These are phyloP conservation scores for Orthochromis malagaraziensis DNA, from an alignment of 2,113 vertebrate genomes.

Conservation along the genomic window DNA sequence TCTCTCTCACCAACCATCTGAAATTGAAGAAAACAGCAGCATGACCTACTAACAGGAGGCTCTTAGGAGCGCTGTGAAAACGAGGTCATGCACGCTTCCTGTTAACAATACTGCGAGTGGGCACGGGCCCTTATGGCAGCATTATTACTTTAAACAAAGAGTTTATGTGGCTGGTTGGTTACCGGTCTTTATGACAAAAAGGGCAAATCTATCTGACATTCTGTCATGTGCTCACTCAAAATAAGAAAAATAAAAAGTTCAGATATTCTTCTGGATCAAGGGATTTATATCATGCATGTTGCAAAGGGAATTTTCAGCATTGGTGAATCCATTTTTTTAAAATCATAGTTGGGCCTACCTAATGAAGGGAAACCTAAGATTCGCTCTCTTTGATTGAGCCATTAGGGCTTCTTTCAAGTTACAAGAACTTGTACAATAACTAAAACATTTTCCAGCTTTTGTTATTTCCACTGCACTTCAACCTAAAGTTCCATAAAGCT, in stretches of 20 bases:
- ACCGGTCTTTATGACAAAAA: background rate
- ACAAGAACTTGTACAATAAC: background rate
- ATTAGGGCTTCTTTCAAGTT: background rate
- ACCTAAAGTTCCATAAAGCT: background rate
- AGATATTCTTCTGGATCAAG: background rate
- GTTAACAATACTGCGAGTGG: background rate
- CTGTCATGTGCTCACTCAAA: background rate
- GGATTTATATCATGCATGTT: background rate
- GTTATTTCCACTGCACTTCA: background rate
- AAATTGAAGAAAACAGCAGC: background rate
- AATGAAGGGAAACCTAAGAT: background rate
- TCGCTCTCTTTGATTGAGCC: fast-evolving
- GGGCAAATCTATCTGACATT: fast-evolving
- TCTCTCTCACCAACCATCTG: background rate
- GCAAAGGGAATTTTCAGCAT: background rate
- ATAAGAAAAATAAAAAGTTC: fast-evolving
- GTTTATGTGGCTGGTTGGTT: background rate
- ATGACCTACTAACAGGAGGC: background rate
- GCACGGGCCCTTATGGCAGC: fast-evolving
- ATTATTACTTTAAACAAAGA: background rate
- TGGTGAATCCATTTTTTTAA: fast-evolving
- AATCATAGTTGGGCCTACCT: fast-evolving
- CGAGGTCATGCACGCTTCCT: background rate
- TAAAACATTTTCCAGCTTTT: background rate
- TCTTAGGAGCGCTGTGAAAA: background rate